A percentile compares a stretch with the other conserved stretches of the same genome.
phyloP scores from a whole-genome alignment of 2,888 invertebrate genomes.

The Sminthurides aquaticus region DNA sequence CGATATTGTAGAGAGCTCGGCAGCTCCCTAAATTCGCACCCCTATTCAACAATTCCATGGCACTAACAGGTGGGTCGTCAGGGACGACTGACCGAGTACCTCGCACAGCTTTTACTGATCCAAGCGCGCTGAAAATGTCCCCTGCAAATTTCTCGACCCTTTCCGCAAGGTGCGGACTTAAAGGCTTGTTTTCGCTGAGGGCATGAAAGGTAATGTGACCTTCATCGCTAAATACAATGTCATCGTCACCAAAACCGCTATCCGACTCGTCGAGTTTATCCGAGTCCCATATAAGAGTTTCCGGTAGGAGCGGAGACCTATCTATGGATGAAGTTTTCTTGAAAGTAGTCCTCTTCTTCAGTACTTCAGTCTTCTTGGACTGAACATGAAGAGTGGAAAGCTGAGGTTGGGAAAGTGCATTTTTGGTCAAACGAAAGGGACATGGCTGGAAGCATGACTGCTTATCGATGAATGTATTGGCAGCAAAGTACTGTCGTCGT shows the following conservation, averaged over 20 bases:
- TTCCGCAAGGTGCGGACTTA: background rate
- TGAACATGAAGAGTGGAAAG: background rate
- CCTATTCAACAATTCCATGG: slow-evolving; percentile 30
- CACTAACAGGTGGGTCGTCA: slow-evolving; percentile 24
- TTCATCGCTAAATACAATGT: background rate
- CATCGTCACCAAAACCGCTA: background rate
- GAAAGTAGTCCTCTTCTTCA: background rate
- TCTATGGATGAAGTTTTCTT: slow-evolving; percentile 22
- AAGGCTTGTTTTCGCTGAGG: background rate
- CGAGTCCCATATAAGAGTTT: background rate
- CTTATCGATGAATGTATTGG: background rate
- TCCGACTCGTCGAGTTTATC: background rate
- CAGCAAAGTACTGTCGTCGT: slow-evolving; percentile 14
- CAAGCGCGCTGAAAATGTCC: slow-evolving; percentile 33
- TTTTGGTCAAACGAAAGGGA: slow-evolving; percentile 22
- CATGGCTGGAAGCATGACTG: slow-evolving; percentile 4
- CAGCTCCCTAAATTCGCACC: slow-evolving; percentile 37
- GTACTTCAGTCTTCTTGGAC: background rate
- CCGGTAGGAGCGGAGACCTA: slow-evolving; percentile 27
- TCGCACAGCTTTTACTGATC: slow-evolving; percentile 31
- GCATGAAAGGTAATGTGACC: background rate
- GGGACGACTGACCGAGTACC: background rate
- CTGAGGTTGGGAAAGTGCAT: slow-evolving; percentile 26
- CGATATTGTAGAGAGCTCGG: slow-evolving; percentile 39
- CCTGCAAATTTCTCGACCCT: slow-evolving; percentile 22